phyloP scores from a whole-genome alignment of 2,797 vertebrate species.

The Ispidina picta region DNA sequence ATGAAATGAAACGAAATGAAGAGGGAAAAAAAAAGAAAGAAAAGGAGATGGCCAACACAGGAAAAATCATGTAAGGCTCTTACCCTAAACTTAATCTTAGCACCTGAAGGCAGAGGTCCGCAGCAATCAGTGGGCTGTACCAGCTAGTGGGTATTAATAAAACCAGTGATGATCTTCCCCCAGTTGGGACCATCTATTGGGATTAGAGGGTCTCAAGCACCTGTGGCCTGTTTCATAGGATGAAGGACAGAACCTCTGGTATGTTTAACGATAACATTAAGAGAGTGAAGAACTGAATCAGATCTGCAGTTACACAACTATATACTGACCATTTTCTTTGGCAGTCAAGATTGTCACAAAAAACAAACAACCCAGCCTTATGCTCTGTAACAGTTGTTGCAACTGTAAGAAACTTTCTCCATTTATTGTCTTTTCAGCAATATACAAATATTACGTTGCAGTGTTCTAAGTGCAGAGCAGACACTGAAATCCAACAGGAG shows the following conservation, averaged over 20 bases:
- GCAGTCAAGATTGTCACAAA: not conserved
- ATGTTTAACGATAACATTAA: not conserved
- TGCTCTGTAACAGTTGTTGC: not conserved
- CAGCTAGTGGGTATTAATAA: not conserved
- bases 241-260: not conserved
- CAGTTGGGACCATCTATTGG: not conserved
- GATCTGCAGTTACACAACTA: not conserved
- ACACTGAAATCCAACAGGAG: not conserved
- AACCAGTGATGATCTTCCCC: not conserved
- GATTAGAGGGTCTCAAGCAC: not conserved
- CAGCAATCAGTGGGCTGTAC: not conserved
- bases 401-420: not conserved
- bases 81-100: not conserved
- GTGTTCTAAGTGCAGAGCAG: not conserved
- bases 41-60: not conserved
- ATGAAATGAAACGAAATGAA: too few relatives aligned
- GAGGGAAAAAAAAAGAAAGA: not conserved
- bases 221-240: not conserved
- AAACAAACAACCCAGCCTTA: not conserved
- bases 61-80: not conserved
- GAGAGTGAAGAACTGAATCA: not conserved
- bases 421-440: not conserved
- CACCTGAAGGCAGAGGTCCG: not conserved
- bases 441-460: rapidly evolving
- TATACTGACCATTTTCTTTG: not conserved